Evolutionary conservation across 2,888 invertebrate genomes (phyloP).

Genomic region (Nesidiocoris tenuis): DNA sequence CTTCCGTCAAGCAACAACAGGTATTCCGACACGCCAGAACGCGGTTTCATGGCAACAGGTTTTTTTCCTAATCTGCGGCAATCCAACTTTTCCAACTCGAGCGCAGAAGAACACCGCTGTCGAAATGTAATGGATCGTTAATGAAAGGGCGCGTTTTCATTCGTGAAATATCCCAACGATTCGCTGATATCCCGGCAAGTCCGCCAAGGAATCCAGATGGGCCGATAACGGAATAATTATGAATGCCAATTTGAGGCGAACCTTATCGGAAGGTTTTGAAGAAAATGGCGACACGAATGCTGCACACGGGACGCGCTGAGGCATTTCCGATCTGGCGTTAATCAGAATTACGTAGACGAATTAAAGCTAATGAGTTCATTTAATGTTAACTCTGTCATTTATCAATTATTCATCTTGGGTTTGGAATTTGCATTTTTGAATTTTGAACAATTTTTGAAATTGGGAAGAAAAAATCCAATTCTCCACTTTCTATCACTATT

Average conservation of each 20-base stretch:
- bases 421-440: too few species aligned
- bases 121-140: constrained; percentile 35
- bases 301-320: not conserved
- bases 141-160: constrained; percentile 14
- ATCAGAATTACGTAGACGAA: not conserved
- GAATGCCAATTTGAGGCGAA: constrained; percentile 14
- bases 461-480: too few species aligned
- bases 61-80: not conserved
- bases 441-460: too few species aligned
- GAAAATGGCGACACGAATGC: not conserved
- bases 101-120: not conserved
- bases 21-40: not conserved
- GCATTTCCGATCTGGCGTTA: not conserved
- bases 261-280: not conserved
- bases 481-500: too few species aligned
- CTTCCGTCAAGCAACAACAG: not conserved
- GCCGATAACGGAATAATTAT: constrained; percentile 11
- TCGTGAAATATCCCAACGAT: not conserved
- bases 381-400: too few species aligned
- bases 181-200: not conserved
- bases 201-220: constrained; percentile 20
- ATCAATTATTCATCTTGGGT: too few species aligned
- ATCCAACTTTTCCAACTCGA: not conserved
- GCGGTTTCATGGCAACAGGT: not conserved
- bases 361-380: not conserved